Percentiles rank a stretch among this genome's conserved stretches.
Conservation (phyloP, 2,113 vertebrate species). For the Salminus brasiliensis region DNA sequence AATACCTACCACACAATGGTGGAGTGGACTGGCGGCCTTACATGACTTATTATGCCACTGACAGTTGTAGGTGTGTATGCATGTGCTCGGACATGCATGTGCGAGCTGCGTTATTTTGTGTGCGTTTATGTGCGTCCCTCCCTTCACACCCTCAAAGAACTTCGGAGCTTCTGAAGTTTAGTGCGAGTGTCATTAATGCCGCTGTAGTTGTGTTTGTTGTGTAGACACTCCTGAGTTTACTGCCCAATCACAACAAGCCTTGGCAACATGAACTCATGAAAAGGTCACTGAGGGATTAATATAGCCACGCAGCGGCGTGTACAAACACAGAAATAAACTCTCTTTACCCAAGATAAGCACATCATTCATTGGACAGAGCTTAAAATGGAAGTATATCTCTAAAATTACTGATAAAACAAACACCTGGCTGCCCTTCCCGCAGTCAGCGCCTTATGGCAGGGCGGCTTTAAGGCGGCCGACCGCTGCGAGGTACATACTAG, state of each 20-base stretch:
- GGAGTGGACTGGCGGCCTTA: no score
- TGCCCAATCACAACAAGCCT: slow-evolving; percentile 10
- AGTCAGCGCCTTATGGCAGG: neutral
- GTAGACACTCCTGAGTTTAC: neutral
- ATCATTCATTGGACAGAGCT: neutral
- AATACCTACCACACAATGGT: no score
- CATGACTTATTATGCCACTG: no score
- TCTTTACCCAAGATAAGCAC: slow-evolving; percentile 17
- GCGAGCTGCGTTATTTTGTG: no score
- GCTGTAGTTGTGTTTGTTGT: slow-evolving; percentile 28
- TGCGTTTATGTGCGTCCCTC: neutral
- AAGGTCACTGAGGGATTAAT: slow-evolving; percentile 21
- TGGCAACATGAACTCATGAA: neutral
- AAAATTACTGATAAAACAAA: slow-evolving; percentile 22
- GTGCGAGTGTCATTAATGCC: neutral
- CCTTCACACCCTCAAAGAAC: neutral
- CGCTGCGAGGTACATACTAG: no score
- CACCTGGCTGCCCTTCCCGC: neutral
- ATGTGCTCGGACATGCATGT: neutral
- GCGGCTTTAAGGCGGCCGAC: neutral
- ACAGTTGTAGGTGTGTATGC: slow-evolving; percentile 1
- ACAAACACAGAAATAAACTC: neutral
- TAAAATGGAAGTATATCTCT: neutral
- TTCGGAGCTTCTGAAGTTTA: neutral
- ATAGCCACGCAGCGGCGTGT: slow-evolving; percentile 11